phyloP scores from a whole-genome alignment of 2,888 invertebrate species.

The Synanthedon formicaeformis region DNA sequence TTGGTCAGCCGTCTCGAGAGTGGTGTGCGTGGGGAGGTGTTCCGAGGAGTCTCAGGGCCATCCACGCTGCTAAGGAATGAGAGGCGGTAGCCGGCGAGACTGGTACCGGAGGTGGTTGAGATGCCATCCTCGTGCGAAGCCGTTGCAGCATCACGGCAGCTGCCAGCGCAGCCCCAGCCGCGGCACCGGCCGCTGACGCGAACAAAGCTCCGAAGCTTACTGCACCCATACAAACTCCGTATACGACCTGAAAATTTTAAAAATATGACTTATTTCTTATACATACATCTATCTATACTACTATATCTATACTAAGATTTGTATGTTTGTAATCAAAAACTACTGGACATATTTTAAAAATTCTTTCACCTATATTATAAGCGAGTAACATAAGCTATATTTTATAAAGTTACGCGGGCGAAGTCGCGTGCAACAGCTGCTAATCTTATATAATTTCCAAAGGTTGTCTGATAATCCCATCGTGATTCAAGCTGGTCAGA shows the following conservation, averaged over 20 bases:
- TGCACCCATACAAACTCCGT: conserved; percentile 91
- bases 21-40: conserved; percentile 47
- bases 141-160: conserved; percentile 87
- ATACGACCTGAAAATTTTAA: conserved; percentile 73
- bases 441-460: too few relatives aligned
- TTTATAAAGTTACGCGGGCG: too few relatives aligned
- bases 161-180: conserved; percentile 87
- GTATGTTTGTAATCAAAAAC: too few relatives aligned
- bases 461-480: too few relatives aligned
- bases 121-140: conserved; percentile 79
- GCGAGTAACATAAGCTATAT: too few relatives aligned
- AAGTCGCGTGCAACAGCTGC: too few relatives aligned
- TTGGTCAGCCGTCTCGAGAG: conserved; percentile 39
- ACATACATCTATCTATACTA: too few relatives aligned
- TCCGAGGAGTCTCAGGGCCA: conserved; percentile 76
- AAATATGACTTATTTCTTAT: not conserved
- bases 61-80: conserved; percentile 80
- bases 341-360: too few relatives aligned
- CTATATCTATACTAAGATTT: too few relatives aligned
- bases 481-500: too few relatives aligned
- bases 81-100: conserved; percentile 66
- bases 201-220: conserved; percentile 90
- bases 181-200: conserved; percentile 87
- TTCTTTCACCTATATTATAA: too few relatives aligned
- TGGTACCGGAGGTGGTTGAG: conserved; percentile 61